Evolutionary conservation across 2,888 invertebrate genomes (phyloP).

Genomic region (Synanthedon tipuliformis): DNA sequence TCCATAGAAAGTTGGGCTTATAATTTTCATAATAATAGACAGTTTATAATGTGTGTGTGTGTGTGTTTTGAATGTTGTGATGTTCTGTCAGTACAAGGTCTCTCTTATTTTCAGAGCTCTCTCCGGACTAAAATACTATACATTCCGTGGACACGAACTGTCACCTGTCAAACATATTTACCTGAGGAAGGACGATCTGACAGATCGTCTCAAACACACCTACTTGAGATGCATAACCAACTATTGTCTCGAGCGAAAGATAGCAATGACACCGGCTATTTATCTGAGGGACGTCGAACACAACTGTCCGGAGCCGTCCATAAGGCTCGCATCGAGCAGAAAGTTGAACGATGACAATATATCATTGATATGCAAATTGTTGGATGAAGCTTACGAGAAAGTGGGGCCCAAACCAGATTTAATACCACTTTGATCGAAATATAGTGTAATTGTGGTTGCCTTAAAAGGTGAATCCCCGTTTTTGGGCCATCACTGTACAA

Average conservation of each 20-base stretch:
- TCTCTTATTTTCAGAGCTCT: slow-evolving; percentile 41
- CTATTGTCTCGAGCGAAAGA: slow-evolving; percentile 73
- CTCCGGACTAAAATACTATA: slow-evolving; percentile 48
- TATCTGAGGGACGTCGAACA: slow-evolving; percentile 77
- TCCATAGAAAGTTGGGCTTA: no score
- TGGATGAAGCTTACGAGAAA: slow-evolving; percentile 52
- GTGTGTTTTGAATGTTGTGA: no score
- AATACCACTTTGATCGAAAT: slow-evolving; percentile 13
- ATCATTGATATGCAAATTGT: slow-evolving; percentile 30
- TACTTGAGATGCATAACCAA: slow-evolving; percentile 74
- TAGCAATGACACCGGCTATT: slow-evolving; percentile 77
- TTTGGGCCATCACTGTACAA: no score
- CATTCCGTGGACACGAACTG: slow-evolving; percentile 69
- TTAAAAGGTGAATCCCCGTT: no score
- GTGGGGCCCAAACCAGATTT: slow-evolving; percentile 46
- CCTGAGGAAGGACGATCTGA: slow-evolving; percentile 62
- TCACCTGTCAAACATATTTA: slow-evolving; percentile 84
- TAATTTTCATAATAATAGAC: no score
- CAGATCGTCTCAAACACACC: slow-evolving; percentile 52
- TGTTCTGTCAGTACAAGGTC: no score
- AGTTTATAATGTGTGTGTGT: no score
- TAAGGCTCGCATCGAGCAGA: slow-evolving; percentile 78
- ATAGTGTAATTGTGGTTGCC: neutral
- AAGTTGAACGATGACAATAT: slow-evolving; percentile 75
- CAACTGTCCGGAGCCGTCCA: slow-evolving; percentile 75